phyloP scores from a whole-genome alignment of 2,113 vertebrate genomes.

The Mugil cephalus region DNA sequence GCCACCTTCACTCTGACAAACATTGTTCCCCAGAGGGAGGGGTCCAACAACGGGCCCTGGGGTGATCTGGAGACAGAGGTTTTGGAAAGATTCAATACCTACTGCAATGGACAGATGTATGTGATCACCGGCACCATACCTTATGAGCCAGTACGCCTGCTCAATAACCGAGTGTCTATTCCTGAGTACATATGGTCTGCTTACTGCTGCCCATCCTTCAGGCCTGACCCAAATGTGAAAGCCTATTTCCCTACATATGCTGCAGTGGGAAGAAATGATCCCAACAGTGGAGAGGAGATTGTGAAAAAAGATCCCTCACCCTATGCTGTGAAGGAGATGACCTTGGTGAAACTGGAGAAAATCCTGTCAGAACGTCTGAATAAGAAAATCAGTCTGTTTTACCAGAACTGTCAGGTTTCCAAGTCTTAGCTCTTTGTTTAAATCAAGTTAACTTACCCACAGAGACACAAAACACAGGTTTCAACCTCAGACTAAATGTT shows the following conservation, averaged over 20 bases:
- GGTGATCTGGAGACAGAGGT: not conserved
- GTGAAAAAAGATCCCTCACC: not conserved
- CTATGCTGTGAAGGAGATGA: not conserved
- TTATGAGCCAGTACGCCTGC: not conserved
- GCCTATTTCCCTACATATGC: not conserved
- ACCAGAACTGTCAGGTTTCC: not conserved
- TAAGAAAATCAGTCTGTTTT: not conserved
- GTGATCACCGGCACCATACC: not conserved
- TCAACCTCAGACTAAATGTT: too few relatives aligned
- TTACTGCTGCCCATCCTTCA: slow-evolving; percentile 11
- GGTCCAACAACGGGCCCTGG: not conserved
- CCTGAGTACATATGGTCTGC: not conserved
- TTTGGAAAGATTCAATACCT: not conserved
- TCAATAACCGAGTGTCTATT: not conserved
- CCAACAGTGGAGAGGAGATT: not conserved
- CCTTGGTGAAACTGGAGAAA: not conserved
- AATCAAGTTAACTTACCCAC: too few relatives aligned
- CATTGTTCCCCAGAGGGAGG: not conserved
- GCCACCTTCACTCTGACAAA: slow-evolving; percentile 2
- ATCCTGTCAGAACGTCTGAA: not conserved
- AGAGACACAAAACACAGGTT: too few relatives aligned
- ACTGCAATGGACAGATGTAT: not conserved
- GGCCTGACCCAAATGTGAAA: not conserved
- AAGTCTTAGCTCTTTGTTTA: too few relatives aligned
- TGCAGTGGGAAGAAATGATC: slow-evolving; percentile 7